These are phyloP conservation scores for Amblyjoppa fuscipennis DNA, from an alignment of 2,888 invertebrate species.

Conservation along the genomic window DNA sequence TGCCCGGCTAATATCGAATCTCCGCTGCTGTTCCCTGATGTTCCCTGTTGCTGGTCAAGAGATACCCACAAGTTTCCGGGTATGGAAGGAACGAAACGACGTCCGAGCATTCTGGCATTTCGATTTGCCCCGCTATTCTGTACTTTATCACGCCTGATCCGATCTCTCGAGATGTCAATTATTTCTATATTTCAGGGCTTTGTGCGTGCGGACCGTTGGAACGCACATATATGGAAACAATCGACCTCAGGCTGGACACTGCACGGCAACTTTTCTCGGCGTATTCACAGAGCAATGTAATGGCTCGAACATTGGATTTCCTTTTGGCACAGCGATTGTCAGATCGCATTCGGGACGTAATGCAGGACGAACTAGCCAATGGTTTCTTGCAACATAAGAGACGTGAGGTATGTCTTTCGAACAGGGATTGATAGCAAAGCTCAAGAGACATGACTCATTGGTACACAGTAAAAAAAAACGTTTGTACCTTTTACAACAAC, in stretches of 20 bases:
- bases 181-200: conserved; percentile 58
- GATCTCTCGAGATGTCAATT: conserved; percentile 67
- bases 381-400: background rate
- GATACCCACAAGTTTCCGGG: conserved; percentile 65
- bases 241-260: background rate
- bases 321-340: background rate
- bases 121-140: conserved; percentile 52
- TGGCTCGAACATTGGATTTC: conserved; percentile 1
- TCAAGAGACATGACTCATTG: background rate
- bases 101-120: conserved; percentile 52
- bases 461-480: too few relatives aligned
- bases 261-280: conserved; percentile 13
- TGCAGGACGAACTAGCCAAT: background rate
- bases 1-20: conserved; percentile 67
- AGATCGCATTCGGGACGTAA: background rate
- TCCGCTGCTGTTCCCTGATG: conserved; percentile 56
- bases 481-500: too few relatives aligned
- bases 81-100: conserved; percentile 57
- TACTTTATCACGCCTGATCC: conserved; percentile 67
- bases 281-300: conserved; percentile 7
- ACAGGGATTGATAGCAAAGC: background rate
- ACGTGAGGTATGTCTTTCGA: background rate
- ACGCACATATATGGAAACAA: conserved; percentile 41
- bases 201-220: conserved; percentile 42
- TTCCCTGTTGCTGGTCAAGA: conserved; percentile 50